Evolutionary conservation across 2,113 vertebrate species (phyloP), one percentile per base, ranked within the genome.

Genomic region (Gymnocephalus cernua): DNA sequence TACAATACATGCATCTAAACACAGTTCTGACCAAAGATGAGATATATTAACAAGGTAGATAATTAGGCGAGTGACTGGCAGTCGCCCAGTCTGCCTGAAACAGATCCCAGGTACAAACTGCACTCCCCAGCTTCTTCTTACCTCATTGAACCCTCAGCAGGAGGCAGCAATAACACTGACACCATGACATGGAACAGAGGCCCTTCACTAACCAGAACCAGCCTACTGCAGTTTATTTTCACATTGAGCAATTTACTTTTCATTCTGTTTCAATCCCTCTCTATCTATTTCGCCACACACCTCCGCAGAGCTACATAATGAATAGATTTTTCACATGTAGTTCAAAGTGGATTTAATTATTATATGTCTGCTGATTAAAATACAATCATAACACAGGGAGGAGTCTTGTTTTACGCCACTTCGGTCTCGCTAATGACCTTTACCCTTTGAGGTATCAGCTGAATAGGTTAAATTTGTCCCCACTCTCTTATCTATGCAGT

Each of bases 151-250:
- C 3, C 59, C 13, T 11, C 76, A 74, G 50, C 75, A 79, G 62
- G 72, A 84, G 78, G 82, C 64, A 84, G 44, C 61, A 78, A 79
- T 50, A 74, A 90, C 71, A 79, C 44, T 6, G 51, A 80, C 58
- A 77, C 35, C 48, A 27, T 66, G 67, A 73, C 58, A 81, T 15
- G 70, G 14, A 77, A 45, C 65, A 76, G 50, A 80, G 71, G 19
- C 23, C 0, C 41, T 51, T 8, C 44, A 51, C 77, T 71, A 88
- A 85, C 71, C 72, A 67, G 59, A 88, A 63, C 53, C 82, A 86
- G 74, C 77, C 66, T 32, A 6, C 27, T 47, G 18, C 77, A 25
- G 44, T 75, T 88, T 64, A 45, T 66, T 81, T 74, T 51, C 58
- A 12, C 58, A 48, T 73, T 41, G 61, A 48, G 29, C 45, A 62